Base-by-base conservation (phyloP, 1,140 invertebrate genomes). In the Papilio aristodemus region DNA sequence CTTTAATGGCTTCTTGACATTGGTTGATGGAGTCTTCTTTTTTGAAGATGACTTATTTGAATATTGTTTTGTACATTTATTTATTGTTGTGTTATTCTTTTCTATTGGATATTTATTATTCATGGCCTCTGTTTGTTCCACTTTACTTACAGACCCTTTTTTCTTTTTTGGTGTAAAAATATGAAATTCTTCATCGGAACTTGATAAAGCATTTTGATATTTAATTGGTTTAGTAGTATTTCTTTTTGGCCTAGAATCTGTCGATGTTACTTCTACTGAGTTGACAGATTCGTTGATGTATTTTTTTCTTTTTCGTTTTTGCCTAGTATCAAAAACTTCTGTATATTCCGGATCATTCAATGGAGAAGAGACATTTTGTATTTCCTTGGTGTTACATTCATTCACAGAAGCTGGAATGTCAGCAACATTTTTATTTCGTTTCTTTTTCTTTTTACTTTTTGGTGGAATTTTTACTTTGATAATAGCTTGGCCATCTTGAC, bases 101-200 rank as follows among this genome's bases (percentile, higher is more conserved):
- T 71, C 14, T 19, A 13, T 22, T 50, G 25, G 37, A 50, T 78
- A 64, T 38, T 59, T 60, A 54, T 32, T 68, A 11, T 69, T 67
- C 43, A 60, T 71, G 17, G 7, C 9, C 10, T 43, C 62, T 50
- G 14, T 25, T 10, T 19, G 27, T 57, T 68, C 57, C 46, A 39
- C 17, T 54, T 60, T 66, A 46, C 59, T 79, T 60, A 78, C 75
- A 72, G 68, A 62, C 27, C 70, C 78, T 66, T 77, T 87, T 76
- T 87, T 91, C 77, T 90, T 90, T 76, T 85, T 88, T 59, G 89
- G 85, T 62, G 85, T 87, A 78, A 90, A 88, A 39, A 89, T 90
- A 74, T 86, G 80, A 59, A 87, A 76, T 39, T 91, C 88, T 70
- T 91, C 88, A 81, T 89, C 88, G 41, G 88, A 87, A 82, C 84